phyloP scores from a whole-genome alignment of 2,888 invertebrate species.

The Chalcosyrphus nemorum region DNA sequence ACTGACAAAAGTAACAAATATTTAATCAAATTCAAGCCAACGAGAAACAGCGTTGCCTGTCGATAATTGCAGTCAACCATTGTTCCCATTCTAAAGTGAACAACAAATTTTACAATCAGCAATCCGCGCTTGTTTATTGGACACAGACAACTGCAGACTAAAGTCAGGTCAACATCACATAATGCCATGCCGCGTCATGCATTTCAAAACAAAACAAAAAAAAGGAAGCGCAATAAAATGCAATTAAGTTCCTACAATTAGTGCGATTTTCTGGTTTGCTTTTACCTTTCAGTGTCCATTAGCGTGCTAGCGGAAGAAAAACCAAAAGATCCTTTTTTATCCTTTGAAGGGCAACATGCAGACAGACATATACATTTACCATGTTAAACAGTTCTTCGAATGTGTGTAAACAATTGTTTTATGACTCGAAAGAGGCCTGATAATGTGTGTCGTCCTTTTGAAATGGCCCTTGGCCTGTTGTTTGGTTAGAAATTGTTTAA shows the following conservation, averaged over 20 bases:
- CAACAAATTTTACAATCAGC: slow-evolving; percentile 39
- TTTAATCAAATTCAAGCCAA: slow-evolving; percentile 35
- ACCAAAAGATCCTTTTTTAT: slow-evolving; percentile 35
- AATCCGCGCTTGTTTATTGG: slow-evolving; percentile 18
- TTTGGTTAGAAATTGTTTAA: too few relatives aligned
- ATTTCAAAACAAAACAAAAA: too few relatives aligned
- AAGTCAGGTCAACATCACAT: background rate
- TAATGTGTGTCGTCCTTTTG: slow-evolving; percentile 37
- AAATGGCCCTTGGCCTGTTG: background rate
- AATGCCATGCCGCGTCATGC: too few relatives aligned
- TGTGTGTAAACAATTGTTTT: slow-evolving; percentile 47
- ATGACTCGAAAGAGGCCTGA: slow-evolving; percentile 42
- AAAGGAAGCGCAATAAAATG: slow-evolving; percentile 42
- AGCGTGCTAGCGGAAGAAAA: slow-evolving; percentile 9
- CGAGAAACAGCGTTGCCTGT: slow-evolving; percentile 7
- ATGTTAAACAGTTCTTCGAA: slow-evolving; percentile 55
- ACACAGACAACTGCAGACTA: background rate
- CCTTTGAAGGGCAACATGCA: slow-evolving; percentile 5
- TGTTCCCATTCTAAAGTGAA: slow-evolving; percentile 18
- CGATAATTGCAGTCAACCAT: slow-evolving; percentile 56
- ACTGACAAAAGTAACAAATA: slow-evolving; percentile 4
- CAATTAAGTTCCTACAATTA: slow-evolving; percentile 47
- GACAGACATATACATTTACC: slow-evolving; percentile 34
- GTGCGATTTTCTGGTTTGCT: background rate
- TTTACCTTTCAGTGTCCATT: slow-evolving; percentile 56